These are phyloP conservation scores for Drosophila mimica DNA, from an alignment of 2,888 invertebrate species.

Conservation along the genomic window DNA sequence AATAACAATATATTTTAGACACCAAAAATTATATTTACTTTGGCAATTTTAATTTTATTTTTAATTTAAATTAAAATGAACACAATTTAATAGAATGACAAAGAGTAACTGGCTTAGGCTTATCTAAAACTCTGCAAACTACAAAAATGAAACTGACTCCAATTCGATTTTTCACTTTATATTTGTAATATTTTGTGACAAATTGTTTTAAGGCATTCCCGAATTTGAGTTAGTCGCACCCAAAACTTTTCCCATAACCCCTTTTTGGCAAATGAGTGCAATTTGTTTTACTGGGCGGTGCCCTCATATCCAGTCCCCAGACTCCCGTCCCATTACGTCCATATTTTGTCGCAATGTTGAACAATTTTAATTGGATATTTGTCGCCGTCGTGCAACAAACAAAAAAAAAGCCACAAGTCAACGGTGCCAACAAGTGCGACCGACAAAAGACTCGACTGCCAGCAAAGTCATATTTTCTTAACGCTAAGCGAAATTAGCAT, in stretches of 20 bases:
- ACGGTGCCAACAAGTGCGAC: conserved; percentile 55
- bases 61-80: fast-evolving
- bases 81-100: background rate
- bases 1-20: background rate
- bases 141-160: background rate
- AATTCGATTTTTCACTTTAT: background rate
- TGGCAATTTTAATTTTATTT: background rate
- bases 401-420: conserved; percentile 41
- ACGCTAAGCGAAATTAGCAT: conserved; percentile 72
- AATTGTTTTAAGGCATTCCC: conserved; percentile 13
- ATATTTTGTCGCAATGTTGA: conserved; percentile 64
- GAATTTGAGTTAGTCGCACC: background rate
- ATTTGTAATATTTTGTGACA: conserved; percentile 2
- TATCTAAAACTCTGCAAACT: background rate
- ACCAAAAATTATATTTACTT: background rate
- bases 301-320: background rate
- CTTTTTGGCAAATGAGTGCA: conserved; percentile 25
- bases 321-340: conserved; percentile 7
- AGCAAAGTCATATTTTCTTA: conserved; percentile 56
- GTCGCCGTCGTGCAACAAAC: conserved; percentile 43
- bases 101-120: background rate
- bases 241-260: conserved; percentile 20
- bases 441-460: conserved; percentile 3
- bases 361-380: conserved; percentile 76
- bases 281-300: conserved; percentile 8